phyloP scores from a whole-genome alignment of 1,140 invertebrate genomes.

The Brachionus calyciflorus region DNA sequence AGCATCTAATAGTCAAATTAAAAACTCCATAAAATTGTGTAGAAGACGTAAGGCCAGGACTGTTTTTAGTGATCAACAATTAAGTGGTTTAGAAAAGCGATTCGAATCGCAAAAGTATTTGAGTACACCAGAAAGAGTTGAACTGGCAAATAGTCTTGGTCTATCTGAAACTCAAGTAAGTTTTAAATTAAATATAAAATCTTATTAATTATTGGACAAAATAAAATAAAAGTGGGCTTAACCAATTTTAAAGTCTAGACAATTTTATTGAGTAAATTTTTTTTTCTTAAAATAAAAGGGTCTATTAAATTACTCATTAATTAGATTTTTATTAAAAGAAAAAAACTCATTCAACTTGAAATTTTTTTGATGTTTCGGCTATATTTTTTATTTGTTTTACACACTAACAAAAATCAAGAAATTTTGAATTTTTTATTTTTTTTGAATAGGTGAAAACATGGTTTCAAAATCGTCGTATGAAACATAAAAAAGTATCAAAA shows the following conservation, averaged over 20 bases:
- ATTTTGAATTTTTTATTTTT: background rate
- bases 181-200: background rate
- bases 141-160: conserved; percentile 88
- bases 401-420: background rate
- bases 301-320: conserved; percentile 28
- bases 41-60: conserved; percentile 95
- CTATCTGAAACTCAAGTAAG: conserved; percentile 84
- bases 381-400: too few relatives aligned
- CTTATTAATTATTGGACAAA: too few relatives aligned
- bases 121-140: conserved; percentile 95
- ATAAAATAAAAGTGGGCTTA: conserved; percentile 4
- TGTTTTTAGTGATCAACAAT: conserved; percentile 95
- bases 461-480: conserved; percentile 90
- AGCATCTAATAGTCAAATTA: conserved; percentile 11
- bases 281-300: too few relatives aligned
- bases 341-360: conserved; percentile 26
- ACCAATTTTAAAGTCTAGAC: conserved; percentile 37
- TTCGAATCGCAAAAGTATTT: conserved; percentile 98
- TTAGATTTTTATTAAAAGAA: too few relatives aligned
- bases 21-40: conserved; percentile 58
- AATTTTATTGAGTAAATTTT: conserved; percentile 36
- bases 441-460: conserved; percentile 79
- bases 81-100: conserved; percentile 89
- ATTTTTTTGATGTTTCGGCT: conserved; percentile 28
- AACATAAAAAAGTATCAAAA: conserved; percentile 47